phyloP scores from a whole-genome alignment of 1,140 invertebrate genomes.

The Oryctes rhinoceros region DNA sequence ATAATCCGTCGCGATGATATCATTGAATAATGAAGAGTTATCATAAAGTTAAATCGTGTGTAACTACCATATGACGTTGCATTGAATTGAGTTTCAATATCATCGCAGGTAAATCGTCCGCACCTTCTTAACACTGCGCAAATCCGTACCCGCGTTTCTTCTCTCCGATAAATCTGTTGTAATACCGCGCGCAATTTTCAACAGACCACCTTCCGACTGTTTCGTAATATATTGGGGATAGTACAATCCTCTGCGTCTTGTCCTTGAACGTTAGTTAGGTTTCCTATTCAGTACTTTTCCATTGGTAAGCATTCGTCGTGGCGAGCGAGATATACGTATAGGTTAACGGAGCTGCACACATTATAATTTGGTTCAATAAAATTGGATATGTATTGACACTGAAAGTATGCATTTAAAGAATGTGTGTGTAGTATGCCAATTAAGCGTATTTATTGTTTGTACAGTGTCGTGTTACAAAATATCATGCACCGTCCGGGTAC shows the following conservation, averaged over 20 bases:
- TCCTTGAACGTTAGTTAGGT: neutral
- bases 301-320: neutral
- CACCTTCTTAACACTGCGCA: neutral
- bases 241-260: conserved; percentile 3
- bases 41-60: too few relatives aligned
- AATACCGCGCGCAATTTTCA: neutral
- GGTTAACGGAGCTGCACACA: neutral
- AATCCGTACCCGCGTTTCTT: neutral
- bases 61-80: too few relatives aligned
- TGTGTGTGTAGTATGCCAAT: conserved; percentile 7
- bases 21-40: too few relatives aligned
- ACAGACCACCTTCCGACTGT: conserved; percentile 24
- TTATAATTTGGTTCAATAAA: conserved; percentile 33
- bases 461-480: conserved; percentile 18
- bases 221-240: conserved; percentile 1
- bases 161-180: neutral
- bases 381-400: conserved; percentile 20
- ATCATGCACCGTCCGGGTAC: neutral
- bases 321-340: neutral
- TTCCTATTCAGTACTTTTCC: conserved; percentile 29
- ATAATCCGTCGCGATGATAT: too few relatives aligned
- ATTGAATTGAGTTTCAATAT: too few relatives aligned
- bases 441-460: conserved; percentile 19
- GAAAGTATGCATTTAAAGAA: conserved; percentile 1
- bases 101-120: too few relatives aligned